Base-by-base conservation (phyloP, 2,797 vertebrate species). In the Danionella dracula region DNA sequence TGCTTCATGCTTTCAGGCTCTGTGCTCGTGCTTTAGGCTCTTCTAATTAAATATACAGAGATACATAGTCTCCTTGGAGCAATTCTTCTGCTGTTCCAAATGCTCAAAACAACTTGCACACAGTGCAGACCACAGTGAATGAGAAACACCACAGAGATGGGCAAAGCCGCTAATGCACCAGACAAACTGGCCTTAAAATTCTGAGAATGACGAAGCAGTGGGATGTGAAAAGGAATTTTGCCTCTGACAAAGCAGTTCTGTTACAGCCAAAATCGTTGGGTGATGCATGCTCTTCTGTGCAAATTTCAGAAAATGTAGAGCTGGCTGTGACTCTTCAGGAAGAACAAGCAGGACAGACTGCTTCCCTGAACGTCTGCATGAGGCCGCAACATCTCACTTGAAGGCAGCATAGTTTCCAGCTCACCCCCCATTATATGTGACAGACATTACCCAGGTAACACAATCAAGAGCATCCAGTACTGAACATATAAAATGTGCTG, bases 31-130 rank as follows among this genome's bases (percentile, higher is more conserved):
- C 62, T 61, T 57, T 34, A 73, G 49, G 63, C 59, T 50, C 38
- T 70, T 23, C 53, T 74, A 74, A 78, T 80, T 68, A 72, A 75
- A 78, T 73, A 44, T 68, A 74, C 72, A 78, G 64, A 55, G 57
- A 74, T 60, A 35, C 45, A 72, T 20, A 21, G 61, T 20, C 68
- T 64, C 63, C 27, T 31, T 69, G 65, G 29, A 27, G 46, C 64
- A 38, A 20, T 56, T 49, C 19, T 35, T 20, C 8, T 34, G 23
- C 29, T 34, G 20, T 34, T 59, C 59, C 37, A 68, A 66, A 46
- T 16, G 42, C 50, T 61, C 56, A 56, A 58, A 41, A 48, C 71
- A 71, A 58, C 48, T 66, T 61, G 29, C 50, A 51, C 31, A 45
- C 8, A 55, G 58, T 17, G 29, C 48, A 42, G 45, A 65, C 49